A percentile compares a stretch with the other conserved stretches of the same genome.
phyloP scores from a whole-genome alignment of 1,140 invertebrate genomes.

The honey bee (Apis mellifera) region DNA sequence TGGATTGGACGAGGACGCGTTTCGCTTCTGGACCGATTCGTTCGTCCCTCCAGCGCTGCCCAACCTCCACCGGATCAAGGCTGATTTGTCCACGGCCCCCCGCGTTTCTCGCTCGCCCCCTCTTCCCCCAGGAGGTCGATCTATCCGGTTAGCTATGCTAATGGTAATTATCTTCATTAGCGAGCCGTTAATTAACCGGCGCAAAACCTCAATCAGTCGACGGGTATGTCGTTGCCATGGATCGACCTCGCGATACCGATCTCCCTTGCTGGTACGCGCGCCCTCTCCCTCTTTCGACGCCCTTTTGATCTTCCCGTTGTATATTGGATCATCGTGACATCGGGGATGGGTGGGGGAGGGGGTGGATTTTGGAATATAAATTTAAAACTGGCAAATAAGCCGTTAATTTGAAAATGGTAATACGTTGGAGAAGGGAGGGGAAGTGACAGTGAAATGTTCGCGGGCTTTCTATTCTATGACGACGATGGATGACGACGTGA shows the following conservation, averaged over 20 bases:
- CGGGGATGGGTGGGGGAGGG: too few relatives aligned
- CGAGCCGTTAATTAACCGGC: constrained; percentile 57
- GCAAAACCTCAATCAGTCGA: constrained; percentile 44
- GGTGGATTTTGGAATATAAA: too few relatives aligned
- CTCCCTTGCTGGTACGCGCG: background rate
- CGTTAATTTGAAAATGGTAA: too few relatives aligned
- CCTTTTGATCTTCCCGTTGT: background rate
- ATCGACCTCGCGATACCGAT: background rate
- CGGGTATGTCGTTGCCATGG: constrained; percentile 1
- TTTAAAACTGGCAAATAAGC: too few relatives aligned
- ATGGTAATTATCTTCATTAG: constrained; percentile 67
- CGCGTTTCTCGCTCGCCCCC: constrained; percentile 16
- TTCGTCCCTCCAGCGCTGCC: background rate
- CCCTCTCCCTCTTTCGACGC: background rate
- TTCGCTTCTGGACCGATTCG: constrained; percentile 54
- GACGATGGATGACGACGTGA: too few relatives aligned
- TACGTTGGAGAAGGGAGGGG: too few relatives aligned
- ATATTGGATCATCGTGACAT: background rate
- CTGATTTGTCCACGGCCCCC: constrained; percentile 29
- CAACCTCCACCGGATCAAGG: background rate
- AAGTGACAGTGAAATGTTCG: too few relatives aligned
- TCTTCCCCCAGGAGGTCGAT: constrained; percentile 5
- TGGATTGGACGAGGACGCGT: constrained; percentile 66
- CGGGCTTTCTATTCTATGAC: too few relatives aligned
- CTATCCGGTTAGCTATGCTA: constrained; percentile 48